Base-by-base conservation (phyloP, 2,888 invertebrate genomes). In the Eumerus sabulonum region DNA sequence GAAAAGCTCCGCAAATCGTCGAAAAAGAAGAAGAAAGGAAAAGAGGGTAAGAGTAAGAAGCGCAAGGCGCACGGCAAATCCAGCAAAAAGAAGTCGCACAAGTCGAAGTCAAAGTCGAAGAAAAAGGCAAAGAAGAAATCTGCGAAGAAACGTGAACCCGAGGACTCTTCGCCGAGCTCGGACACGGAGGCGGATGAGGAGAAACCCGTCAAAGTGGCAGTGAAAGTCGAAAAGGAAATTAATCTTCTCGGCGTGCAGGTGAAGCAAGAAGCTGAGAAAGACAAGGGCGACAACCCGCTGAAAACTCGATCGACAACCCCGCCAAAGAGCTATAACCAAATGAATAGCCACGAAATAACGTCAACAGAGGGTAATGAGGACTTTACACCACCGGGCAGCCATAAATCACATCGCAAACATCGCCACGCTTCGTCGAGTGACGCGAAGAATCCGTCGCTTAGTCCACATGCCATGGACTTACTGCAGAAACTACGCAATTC, bases 291-390 rank as follows among this genome's bases (percentile, higher is more conserved):
- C 53, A 18, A 38, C n/a, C 14, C 68, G 9, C 12, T 40, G 12
- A 73, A 64, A 16, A 42, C 0, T 5, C 68, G 79, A 16, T 59
- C 74, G 0, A 54, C 59, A 14, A 74, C 73, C 0, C 73, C 74
- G 7, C 79, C 79, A 7, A 79, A 64, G 50, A 79, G 79, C 16
- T 79, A 79, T n/a, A 74, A 73, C n/a, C 53, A 60, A 12, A 79
- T 70, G 79, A 79, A 79, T 14, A 40, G 14, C 13, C 44, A 74
- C 7, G 17, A 64, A 12, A 57, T 40, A 16, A 59, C 60, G 14
- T 51, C 63, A 7, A 5, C 1, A 0, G 74, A 56, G 16, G 38
- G 13, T 11, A 45, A 12, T 5, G 1, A 9, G 0, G 44, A 38
- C 0, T 18, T 9, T 0, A 27, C 57, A 7, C 13, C 68, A 1